A percentile compares a stretch with the other conserved stretches of the same genome.
Conservation (phyloP, 1,140 invertebrate species). For the Sitodiplosis mosellana region DNA sequence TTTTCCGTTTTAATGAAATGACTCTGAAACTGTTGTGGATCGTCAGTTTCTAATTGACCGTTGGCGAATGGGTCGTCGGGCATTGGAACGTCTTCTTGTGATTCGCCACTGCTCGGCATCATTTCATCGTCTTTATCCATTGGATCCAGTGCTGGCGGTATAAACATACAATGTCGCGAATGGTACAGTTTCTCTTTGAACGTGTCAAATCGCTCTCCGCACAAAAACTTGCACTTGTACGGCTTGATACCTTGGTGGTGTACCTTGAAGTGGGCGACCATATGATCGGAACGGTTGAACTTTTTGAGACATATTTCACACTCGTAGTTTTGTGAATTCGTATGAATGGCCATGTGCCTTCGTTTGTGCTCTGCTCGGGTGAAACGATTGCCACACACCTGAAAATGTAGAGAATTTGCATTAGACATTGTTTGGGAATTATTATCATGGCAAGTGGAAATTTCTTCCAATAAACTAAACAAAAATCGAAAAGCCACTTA, state of each 20-base stretch:
- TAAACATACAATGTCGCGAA: neutral
- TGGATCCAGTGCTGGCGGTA: no score
- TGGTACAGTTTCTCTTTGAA: neutral
- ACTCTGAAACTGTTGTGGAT: no score
- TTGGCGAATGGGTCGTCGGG: no score
- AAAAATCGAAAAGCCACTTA: neutral
- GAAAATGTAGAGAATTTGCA: no score
- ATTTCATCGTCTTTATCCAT: no score
- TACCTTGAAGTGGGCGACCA: neutral
- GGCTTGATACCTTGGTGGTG: neutral
- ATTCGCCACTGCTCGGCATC: no score
- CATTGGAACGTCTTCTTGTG: no score
- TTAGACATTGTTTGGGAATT: no score
- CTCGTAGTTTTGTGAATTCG: neutral
- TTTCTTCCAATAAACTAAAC: no score
- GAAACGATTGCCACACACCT: slow-evolving; percentile 1
- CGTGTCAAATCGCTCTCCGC: neutral
- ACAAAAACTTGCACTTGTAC: neutral
- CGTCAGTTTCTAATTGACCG: no score
- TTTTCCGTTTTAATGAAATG: no score
- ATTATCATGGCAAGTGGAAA: no score
- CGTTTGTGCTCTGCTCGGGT: neutral
- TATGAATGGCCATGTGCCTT: neutral
- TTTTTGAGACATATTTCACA: neutral
- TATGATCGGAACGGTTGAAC: neutral